Evolutionary conservation across 2,888 invertebrate species (phyloP).

Genomic region (Caenorhabditis sp.): DNA sequence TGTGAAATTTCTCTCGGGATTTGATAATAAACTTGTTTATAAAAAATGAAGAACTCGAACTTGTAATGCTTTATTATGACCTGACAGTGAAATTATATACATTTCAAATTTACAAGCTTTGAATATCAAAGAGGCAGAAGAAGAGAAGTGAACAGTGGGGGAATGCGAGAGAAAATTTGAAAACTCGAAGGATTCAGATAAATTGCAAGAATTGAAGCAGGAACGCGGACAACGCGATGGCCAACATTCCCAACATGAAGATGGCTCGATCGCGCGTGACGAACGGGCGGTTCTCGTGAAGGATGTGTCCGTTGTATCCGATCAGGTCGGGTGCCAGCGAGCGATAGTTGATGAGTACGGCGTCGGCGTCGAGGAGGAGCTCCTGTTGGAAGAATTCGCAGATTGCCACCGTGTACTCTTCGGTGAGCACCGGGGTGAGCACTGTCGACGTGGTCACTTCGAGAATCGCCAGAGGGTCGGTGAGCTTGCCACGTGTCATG

Average conservation of each 20-base stretch:
- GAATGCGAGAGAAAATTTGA: background rate
- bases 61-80: too few species aligned
- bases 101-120: too few species aligned
- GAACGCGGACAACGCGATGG: slow-evolving; percentile 21
- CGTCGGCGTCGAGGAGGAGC: slow-evolving; percentile 25
- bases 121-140: too few species aligned
- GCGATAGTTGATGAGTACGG: slow-evolving; percentile 49
- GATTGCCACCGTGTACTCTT: slow-evolving; percentile 43
- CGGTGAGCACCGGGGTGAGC: slow-evolving; percentile 40
- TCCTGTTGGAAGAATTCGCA: slow-evolving; percentile 49
- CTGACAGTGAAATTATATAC: too few species aligned
- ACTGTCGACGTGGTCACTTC: slow-evolving; percentile 42
- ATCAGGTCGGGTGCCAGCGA: slow-evolving; percentile 45
- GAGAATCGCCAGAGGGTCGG: slow-evolving; percentile 42
- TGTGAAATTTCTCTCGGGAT: too few species aligned
- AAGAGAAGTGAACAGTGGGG: background rate
- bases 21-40: too few species aligned
- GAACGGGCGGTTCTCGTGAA: slow-evolving; percentile 43
- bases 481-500: slow-evolving; percentile 48
- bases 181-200: slow-evolving; percentile 1
- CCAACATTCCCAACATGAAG: slow-evolving; percentile 26
- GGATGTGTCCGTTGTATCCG: slow-evolving; percentile 53
- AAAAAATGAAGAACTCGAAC: too few species aligned
- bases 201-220: slow-evolving; percentile 34
- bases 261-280: slow-evolving; percentile 18